Evolutionary conservation across 2,797 vertebrate genomes (phyloP).

Genomic region (Cyclopterus lumpus): DNA sequence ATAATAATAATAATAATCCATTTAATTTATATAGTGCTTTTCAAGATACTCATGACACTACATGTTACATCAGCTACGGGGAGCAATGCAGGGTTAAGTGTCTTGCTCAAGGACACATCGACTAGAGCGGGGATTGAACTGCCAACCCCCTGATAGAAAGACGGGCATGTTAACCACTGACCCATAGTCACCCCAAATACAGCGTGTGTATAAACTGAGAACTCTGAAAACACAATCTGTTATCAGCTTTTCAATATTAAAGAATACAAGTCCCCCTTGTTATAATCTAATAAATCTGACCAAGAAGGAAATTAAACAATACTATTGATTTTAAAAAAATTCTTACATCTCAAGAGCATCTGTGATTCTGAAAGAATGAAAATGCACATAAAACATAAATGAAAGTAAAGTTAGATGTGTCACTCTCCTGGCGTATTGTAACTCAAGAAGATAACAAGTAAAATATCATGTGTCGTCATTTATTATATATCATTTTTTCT

Average conservation of each 20-base stretch:
- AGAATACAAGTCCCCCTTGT: not conserved
- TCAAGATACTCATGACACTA: too few relatives aligned
- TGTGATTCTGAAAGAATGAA: conserved; percentile 1
- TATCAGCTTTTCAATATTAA: not conserved
- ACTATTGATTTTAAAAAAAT: not conserved
- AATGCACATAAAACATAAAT: not conserved
- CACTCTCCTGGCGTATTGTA: not conserved
- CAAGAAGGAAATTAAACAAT: not conserved
- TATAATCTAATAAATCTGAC: conserved; percentile 1
- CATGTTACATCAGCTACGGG: too few relatives aligned
- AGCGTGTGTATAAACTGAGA: conserved; percentile 2
- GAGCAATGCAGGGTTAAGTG: too few relatives aligned
- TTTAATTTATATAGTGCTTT: too few relatives aligned
- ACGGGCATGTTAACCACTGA: too few relatives aligned
- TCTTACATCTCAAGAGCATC: not conserved
- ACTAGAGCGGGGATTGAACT: too few relatives aligned
- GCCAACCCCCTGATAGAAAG: too few relatives aligned
- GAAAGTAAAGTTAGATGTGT: not conserved
- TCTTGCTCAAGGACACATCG: too few relatives aligned
- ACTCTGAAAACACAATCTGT: not conserved
- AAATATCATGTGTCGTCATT: not conserved
- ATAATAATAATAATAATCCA: too few relatives aligned
- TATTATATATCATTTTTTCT: conserved; percentile 1
- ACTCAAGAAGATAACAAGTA: not conserved
- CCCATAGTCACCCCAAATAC: too few relatives aligned